Base-by-base conservation (phyloP, 2,888 invertebrate genomes). In the Ornithoptera priamus region DNA sequence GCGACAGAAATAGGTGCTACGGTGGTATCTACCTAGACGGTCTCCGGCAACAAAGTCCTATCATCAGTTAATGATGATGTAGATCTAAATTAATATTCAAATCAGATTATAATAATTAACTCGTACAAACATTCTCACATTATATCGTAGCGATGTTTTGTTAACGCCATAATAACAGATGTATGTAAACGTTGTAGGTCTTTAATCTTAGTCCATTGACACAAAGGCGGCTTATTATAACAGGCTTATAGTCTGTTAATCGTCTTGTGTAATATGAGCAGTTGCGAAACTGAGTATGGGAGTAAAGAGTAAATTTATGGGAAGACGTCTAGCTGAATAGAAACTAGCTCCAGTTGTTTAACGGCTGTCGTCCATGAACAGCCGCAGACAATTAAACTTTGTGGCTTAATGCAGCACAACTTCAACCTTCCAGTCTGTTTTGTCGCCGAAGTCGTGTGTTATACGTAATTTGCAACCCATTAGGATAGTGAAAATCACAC, bases 251-350 rank as follows among this genome's bases (percentile, higher is more conserved):
- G 73, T 63, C 71, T 67, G 76, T 75, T 76, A 79, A 78, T 79
- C 77, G 75, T 75, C 73, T 71, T 78, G 76, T 79, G 74, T 75
- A 73, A 74, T 72, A 73, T 68, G 72, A 74, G 63, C 61, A 60
- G 65, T 66, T 68, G 67, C 65, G 66, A 67, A 67, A 62, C 65
- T 60, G 36, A 50, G 66, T 61, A 62, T 36, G 67, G 36, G 68
- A 66, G 75, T 71, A 77, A 75, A 76, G 75, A 72, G 72, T 30
- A 77, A 81, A 81, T 81, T 79, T 81, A 83, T 78, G 78, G 77
- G 76, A 75, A 79, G 78, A 81, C 78, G 76, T 77, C 77, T 60
- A 22, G 12, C 22, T 61, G 50, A 62, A n/a, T 22, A 62, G 61
- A 58, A 53, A 69, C 61, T 69, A 57, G 30, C 57, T 46, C 50